Conservation (phyloP, 2,113 vertebrate genomes). For the Hemiscyllium ocellatum region DNA sequence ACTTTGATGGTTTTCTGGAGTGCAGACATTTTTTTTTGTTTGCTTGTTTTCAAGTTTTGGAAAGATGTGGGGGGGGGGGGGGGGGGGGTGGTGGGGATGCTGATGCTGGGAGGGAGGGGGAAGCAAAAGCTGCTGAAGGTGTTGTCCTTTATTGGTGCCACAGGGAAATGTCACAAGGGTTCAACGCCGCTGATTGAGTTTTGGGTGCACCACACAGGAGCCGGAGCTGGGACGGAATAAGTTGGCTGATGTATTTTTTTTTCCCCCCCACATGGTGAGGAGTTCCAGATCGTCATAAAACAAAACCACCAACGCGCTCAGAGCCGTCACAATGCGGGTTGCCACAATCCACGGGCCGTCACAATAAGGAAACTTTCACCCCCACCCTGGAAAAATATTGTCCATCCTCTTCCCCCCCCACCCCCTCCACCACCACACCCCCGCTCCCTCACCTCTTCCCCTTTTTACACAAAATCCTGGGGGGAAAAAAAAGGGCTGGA, state of each 20-base stretch:
- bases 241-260: not conserved
- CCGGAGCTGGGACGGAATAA: not conserved
- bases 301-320: conserved; percentile 15
- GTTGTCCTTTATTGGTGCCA: not conserved
- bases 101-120: no score
- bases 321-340: conserved; percentile 8
- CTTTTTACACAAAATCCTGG: no score
- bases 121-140: no score
- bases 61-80: not conserved
- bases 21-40: not conserved
- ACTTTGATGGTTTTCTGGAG: conserved; percentile 8
- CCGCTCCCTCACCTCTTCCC: not conserved
- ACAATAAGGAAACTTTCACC: conserved; percentile 18
- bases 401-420: not conserved
- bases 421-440: not conserved
- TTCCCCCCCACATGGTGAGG: no score
- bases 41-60: not conserved
- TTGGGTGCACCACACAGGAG: conserved; percentile 12
- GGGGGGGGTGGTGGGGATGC: no score
- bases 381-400: not conserved
- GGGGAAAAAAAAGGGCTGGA: no score
- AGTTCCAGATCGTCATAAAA: conserved; percentile 33
- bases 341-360: conserved; percentile 29
- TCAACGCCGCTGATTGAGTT: not conserved
- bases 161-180: not conserved